Evolutionary conservation across 2,113 vertebrate genomes (phyloP), one percentile per base, ranked within the genome.

Genomic region (Leptobrachium leishanense): DNA sequence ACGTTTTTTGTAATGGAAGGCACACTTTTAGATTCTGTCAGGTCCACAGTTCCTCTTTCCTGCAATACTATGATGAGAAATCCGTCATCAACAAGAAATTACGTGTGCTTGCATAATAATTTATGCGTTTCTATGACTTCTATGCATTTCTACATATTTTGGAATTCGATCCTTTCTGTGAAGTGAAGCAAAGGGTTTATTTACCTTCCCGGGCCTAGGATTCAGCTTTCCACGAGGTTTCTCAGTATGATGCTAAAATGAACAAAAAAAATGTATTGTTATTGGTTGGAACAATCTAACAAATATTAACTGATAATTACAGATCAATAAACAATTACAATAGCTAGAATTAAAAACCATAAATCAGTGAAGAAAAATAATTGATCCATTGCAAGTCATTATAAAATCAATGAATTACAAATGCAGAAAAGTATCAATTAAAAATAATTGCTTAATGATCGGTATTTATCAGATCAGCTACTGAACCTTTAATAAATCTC

Each of bases 181-280:
- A 50, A 8, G 46, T 50, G 46, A 50, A 50, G 46, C 8, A 50
- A 50, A 50, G 4, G 8, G 8, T 50, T 50, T 50, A 39, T 46
- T 0, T 93, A 98, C 97, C 96, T 99, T 99, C 83, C 97, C 96
- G 0, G 97, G 97, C 12, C 97, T 93, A 5, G 85, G 90, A 79
- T 98, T 98, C 82, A 94, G 90, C 81, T 97, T 98, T 71, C 93
- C 89, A 5, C 91, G 89, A 55, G 89, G 88, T 81, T 92, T 98
- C 83, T 89, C 83, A 73, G 94, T 94, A 1, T 93, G 91, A 78
- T 85, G 73, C 86, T 86, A 85, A 2, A 74, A 65, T 68, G 83
- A 31, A 70, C 7, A 12, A 39, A 0, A 75, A 63, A n/a, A 2
- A 0, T 0, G 71, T 39, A 0, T 0, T 57, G 13, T 72, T 15